Percentiles rank a stretch among this genome's conserved stretches.
Evolutionary conservation across 2,113 vertebrate species (phyloP).

Genomic region (Gyps fulvus): DNA sequence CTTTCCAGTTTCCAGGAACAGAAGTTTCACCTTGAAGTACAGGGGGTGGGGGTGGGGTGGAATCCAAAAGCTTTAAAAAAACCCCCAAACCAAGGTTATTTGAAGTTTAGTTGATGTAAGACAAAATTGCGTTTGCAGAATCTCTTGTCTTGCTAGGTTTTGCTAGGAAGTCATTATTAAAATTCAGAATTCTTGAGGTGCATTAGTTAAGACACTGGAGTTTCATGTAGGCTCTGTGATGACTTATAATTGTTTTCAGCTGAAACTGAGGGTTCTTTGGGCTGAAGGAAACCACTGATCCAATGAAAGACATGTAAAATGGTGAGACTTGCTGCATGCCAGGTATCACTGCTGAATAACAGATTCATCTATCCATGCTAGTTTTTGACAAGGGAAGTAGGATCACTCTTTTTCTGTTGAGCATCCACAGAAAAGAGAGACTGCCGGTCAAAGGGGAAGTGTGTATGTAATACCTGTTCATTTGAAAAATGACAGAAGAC

Average conservation of each 20-base stretch:
- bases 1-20: neutral
- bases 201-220: neutral
- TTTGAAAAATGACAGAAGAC: neutral
- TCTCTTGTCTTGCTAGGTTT: neutral
- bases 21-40: neutral
- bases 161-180: neutral
- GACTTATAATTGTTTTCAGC: neutral
- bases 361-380: neutral
- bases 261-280: neutral
- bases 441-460: neutral
- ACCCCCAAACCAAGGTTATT: neutral
- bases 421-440: neutral
- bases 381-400: neutral
- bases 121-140: neutral
- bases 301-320: neutral
- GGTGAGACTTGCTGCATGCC: neutral
- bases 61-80: neutral
- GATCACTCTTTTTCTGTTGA: neutral
- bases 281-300: neutral
- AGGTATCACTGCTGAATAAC: neutral
- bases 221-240: neutral
- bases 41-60: neutral
- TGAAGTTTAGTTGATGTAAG: neutral
- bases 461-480: neutral
- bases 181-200: neutral